Conservation (phyloP, 2,797 vertebrate genomes). For the Synanceia verrucosa region DNA sequence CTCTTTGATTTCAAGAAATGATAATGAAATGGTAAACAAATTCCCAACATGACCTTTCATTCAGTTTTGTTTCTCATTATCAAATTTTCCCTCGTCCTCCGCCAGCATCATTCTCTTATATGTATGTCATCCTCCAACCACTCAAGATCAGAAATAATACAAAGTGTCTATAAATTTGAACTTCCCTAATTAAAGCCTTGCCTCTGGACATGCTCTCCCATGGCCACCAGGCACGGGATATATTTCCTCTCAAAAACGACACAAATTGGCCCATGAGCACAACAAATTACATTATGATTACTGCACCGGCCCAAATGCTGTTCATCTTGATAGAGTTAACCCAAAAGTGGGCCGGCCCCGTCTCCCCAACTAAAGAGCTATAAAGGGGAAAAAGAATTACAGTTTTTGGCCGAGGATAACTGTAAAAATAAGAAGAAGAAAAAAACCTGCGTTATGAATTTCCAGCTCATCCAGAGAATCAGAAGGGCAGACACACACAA, state of each 20-base stretch:
- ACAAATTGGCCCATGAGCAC: conserved; percentile 73
- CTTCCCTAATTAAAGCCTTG: conserved; percentile 76
- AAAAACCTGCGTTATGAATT: conserved; percentile 66
- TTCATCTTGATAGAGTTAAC: conserved; percentile 78
- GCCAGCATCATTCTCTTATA: conserved; percentile 60
- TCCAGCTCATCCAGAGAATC: conserved; percentile 75
- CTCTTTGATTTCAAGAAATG: conserved; percentile 68
- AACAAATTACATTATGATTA: conserved; percentile 81
- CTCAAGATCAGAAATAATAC: conserved; percentile 76
- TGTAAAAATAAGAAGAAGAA: no score
- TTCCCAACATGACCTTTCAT: conserved; percentile 67
- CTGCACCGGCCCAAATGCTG: conserved; percentile 61
- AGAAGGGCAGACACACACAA: conserved; percentile 47
- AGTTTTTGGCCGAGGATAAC: conserved; percentile 53
- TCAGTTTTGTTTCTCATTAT: conserved; percentile 77
- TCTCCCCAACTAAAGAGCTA: conserved; percentile 55
- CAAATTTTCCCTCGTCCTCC: conserved; percentile 56
- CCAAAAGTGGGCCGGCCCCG: conserved; percentile 53
- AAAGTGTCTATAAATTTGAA: conserved; percentile 77
- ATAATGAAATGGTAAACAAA: conserved; percentile 82
- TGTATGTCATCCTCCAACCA: conserved; percentile 70
- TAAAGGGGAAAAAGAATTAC: conserved; percentile 65
- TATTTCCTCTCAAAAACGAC: conserved; percentile 62
- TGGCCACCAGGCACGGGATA: conserved; percentile 61
- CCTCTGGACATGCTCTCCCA: conserved; percentile 46